Base-by-base conservation (phyloP, 2,113 vertebrate species). In the Ancistrus triradiatus region DNA sequence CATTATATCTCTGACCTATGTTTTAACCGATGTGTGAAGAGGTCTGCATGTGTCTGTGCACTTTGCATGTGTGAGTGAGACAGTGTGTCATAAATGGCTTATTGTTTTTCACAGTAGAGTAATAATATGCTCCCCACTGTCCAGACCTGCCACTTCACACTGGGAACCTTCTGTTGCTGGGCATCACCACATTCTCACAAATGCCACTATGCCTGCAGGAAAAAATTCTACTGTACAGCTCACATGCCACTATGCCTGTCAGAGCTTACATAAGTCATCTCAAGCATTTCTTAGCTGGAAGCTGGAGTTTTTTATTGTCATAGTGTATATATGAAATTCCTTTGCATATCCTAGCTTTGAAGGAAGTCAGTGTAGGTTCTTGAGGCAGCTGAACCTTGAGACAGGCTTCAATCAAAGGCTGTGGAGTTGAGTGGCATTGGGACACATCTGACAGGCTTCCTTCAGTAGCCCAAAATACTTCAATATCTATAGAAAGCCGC, bases 71-170 rank as follows among this genome's bases (percentile, higher is more conserved):
- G 65, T 47, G 38, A 68, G 53, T 40, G 55, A 62, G 51, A 59
- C 37, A 25, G 47, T 53, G 25, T 68, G 40, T 59, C 59, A 48
- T 61, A 59, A 40, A 31, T 31, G 27, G 63, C 56, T 71, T 44
- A 56, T 46, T 75, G 61, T 49, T 70, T 63, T 68, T 71, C 56
- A 64, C 58, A 63, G 53, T 67, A 63, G 42, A 64, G 68, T 68
- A 49, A 28, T 55, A 59, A 63, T 55, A 43, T 43, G 47, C 48
- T 25, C 51, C 60, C 59, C 27, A 49, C 59, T 70, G 49, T 61
- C 53, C 50, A 50, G 65, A 60, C 65, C 64, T 70, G 68, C 24
- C 49, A 51, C 60, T 49, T 72, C 55, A 56, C 27, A 61, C 73
- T 72, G 73, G 47, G 63, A 68, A 60, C 64, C 64, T 71, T 71